Conservation (phyloP, 1,140 invertebrate species). For the Chrysopa pallens region DNA sequence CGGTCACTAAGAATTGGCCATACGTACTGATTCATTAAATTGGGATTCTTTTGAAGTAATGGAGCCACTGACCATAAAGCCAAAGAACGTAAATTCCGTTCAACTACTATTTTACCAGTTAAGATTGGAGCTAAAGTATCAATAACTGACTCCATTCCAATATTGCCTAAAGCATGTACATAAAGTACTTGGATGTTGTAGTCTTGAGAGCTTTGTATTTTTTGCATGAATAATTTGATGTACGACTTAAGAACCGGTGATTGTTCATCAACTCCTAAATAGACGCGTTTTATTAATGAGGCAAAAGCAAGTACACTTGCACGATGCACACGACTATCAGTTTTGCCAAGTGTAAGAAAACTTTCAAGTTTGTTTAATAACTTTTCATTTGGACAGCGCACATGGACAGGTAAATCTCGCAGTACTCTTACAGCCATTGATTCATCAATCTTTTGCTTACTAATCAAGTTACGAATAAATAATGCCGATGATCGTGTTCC, state of each 20-base stretch:
- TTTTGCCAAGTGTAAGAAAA: conserved; percentile 11
- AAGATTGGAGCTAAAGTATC: conserved; percentile 11
- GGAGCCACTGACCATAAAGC: conserved; percentile 17
- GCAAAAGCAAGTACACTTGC: conserved; percentile 21
- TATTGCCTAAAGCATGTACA: conserved; percentile 13
- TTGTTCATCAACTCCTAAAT: conserved; percentile 6
- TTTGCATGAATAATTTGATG: conserved; percentile 2
- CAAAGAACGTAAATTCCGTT: conserved; percentile 15
- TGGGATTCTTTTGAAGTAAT: conserved; percentile 9
- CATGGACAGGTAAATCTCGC: conserved; percentile 18
- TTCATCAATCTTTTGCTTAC: conserved; percentile 13
- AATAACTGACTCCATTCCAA: conserved; percentile 8
- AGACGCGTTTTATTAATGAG: conserved; percentile 19
- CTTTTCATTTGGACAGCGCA: conserved; percentile 16
- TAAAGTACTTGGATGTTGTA: conserved; percentile 8
- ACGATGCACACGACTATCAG: conserved; percentile 12
- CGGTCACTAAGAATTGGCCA: conserved; percentile 23
- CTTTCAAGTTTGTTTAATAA: conserved; percentile 20
- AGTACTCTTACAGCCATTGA: conserved; percentile 15
- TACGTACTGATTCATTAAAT: conserved; percentile 16
- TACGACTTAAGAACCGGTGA: conserved; percentile 3
- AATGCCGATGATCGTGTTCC: conserved; percentile 21
- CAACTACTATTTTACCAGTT: conserved; percentile 6
- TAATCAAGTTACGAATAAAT: conserved; percentile 20
- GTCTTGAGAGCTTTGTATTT: conserved; percentile 9